Base-by-base conservation (phyloP, 2,888 invertebrate species). In the Hypena proboscidalis region DNA sequence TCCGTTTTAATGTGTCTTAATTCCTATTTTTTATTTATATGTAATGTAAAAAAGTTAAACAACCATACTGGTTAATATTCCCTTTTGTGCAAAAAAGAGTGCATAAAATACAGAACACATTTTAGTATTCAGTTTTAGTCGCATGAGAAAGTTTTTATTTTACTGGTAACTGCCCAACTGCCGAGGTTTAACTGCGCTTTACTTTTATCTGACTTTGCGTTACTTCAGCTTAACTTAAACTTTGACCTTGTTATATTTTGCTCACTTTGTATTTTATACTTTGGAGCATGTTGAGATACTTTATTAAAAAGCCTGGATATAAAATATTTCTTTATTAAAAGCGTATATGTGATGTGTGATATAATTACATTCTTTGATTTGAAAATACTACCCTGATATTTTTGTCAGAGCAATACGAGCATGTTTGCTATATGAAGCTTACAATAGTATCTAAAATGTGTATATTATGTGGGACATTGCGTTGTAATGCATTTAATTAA, bases 391-490 rank as follows among this genome's bases (percentile, higher is more conserved):
- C 17, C 56, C 56, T 58, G 37, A 25, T 10, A 5, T 8, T 38
- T 35, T 58, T 19, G 1, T 48, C 32, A 36, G 40, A 57, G 56
- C 56, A 57, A 57, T n/a, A n/a, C n/a, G n/a, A n/a, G n/a, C 23
- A 0, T 40, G 32, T 48, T 23, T 23, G 8, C 14, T 30, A 5
- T 27, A 21, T 10, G 30, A 32, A 26, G 27, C 11, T 38, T 23
- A 5, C n/a, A n/a, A n/a, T 29, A 9, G 15, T 10, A 4, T 0
- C 5, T 9, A 29, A 29, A 15, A n/a, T 9, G 5, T 15, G 13
- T 25, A 8, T 10, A 2, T 32, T 11, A 22, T 9, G n/a, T n/a
- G n/a, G n/a, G 3, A 5, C 2, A 6, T 21, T 21, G 14, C 14
- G 41, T n/a, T n/a, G n/a, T n/a, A n/a, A n/a, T n/a, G n/a, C n/a